Evolutionary conservation across 1,140 invertebrate species (phyloP).

Genomic region (Nixonia krombeini): DNA sequence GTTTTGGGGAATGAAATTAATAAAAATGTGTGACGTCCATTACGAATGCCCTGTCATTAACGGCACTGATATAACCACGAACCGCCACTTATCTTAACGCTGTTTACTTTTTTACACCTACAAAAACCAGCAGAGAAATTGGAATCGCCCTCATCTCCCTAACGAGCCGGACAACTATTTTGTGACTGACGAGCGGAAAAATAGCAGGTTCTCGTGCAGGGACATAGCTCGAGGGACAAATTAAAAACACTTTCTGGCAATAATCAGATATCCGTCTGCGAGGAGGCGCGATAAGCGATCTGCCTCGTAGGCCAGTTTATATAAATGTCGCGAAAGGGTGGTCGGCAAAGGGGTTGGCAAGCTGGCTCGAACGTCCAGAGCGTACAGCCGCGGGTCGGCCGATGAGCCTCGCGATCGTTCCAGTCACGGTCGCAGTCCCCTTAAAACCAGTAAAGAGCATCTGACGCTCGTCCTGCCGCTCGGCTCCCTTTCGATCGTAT

Average conservation of each 20-base stretch:
- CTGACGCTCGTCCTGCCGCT: slow-evolving; percentile 54
- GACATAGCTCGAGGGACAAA: slow-evolving; percentile 36
- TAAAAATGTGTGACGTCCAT: no score
- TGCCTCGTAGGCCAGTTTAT: slow-evolving; percentile 31
- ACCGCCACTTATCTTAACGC: neutral
- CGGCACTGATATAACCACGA: no score
- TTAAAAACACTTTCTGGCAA: slow-evolving; percentile 48
- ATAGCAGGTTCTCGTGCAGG: slow-evolving; percentile 20
- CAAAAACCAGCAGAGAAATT: slow-evolving; percentile 22
- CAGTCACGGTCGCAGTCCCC: slow-evolving; percentile 56
- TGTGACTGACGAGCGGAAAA: slow-evolving; percentile 46
- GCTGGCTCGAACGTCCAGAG: neutral
- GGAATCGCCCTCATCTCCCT: slow-evolving; percentile 27
- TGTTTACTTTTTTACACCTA: slow-evolving; percentile 11
- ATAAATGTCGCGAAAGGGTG: slow-evolving; percentile 40
- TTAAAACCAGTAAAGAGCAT: slow-evolving; percentile 51
- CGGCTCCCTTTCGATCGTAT: slow-evolving; percentile 65
- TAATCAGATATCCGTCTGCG: slow-evolving; percentile 24
- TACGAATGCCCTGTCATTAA: no score
- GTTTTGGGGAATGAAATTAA: no score
- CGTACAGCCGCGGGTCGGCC: slow-evolving; percentile 6
- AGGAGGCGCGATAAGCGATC: slow-evolving; percentile 25
- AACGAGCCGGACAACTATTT: slow-evolving; percentile 31
- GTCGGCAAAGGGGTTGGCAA: slow-evolving; percentile 18
- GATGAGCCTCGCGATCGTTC: slow-evolving; percentile 43